Base-by-base conservation (phyloP, 2,113 vertebrate species). In the Dasypus novemcinctus region DNA sequence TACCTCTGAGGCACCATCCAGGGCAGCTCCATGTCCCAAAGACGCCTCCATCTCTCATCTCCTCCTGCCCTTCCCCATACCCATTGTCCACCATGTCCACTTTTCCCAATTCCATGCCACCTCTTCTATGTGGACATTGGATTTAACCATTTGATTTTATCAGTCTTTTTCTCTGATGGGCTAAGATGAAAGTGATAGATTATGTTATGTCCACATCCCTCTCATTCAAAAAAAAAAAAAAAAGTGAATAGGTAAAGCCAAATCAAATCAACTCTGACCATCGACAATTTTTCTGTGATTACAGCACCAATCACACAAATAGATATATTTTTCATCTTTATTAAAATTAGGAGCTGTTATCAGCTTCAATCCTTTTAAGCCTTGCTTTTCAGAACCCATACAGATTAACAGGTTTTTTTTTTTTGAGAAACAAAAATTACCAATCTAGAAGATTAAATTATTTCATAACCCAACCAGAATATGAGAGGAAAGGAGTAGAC, bases 71-170 rank as follows among this genome's bases (percentile, higher is more conserved):
- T n/a, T n/a, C n/a, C n/a, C n/a, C n/a, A n/a, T n/a, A n/a, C n/a
- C n/a, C n/a, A n/a, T n/a, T n/a, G n/a, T n/a, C n/a, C n/a, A n/a
- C n/a, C n/a, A n/a, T n/a, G n/a, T n/a, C n/a, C n/a, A n/a, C n/a
- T n/a, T n/a, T n/a, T n/a, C n/a, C n/a, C n/a, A n/a, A n/a, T n/a
- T n/a, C n/a, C n/a, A n/a, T n/a, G n/a, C n/a, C n/a, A n/a, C n/a
- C n/a, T n/a, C n/a, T n/a, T n/a, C n/a, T n/a, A n/a, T n/a, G n/a
- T n/a, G n/a, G n/a, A n/a, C n/a, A n/a, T n/a, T n/a, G n/a, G n/a
- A n/a, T n/a, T n/a, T n/a, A n/a, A n/a, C n/a, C n/a, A 66, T 87
- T 93, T 87, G 49, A 69, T 93, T 90, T 80, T 29, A 94, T 52
- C 33, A 29, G 15, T 66, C 29, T 66, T 1, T 80, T 92, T 17